phyloP scores from a whole-genome alignment of 2,797 vertebrate species.

The Amniataba percoides region DNA sequence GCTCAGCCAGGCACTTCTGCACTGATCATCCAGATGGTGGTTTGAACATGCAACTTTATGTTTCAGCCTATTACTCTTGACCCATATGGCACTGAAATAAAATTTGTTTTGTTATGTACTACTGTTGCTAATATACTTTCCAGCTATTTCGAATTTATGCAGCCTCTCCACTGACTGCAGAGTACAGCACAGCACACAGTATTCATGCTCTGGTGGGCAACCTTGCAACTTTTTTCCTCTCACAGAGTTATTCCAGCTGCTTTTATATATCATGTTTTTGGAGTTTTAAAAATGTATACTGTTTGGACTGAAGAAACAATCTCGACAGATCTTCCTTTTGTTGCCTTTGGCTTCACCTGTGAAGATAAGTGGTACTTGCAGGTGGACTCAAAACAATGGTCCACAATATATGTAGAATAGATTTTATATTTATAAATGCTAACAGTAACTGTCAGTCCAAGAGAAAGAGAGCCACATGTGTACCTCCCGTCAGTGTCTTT shows the following conservation, averaged over 20 bases:
- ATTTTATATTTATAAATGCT: too few relatives aligned
- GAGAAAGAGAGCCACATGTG: too few relatives aligned
- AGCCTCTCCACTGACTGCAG: not conserved
- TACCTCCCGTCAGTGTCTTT: too few relatives aligned
- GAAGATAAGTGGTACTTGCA: too few relatives aligned
- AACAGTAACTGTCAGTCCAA: too few relatives aligned
- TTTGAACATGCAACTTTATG: not conserved
- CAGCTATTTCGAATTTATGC: not conserved
- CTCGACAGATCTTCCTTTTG: too few relatives aligned
- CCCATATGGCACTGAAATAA: slow-evolving; percentile 12
- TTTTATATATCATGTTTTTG: too few relatives aligned
- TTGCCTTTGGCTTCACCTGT: too few relatives aligned
- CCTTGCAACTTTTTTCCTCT: not conserved
- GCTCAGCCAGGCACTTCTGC: slow-evolving; percentile 29
- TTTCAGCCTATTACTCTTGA: slow-evolving; percentile 20
- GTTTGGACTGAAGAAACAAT: too few relatives aligned
- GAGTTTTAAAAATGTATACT: too few relatives aligned
- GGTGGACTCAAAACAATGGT: too few relatives aligned
- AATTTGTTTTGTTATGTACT: slow-evolving; percentile 1
- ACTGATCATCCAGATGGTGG: slow-evolving; percentile 30
- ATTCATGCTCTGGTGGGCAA: not conserved
- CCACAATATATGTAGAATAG: too few relatives aligned
- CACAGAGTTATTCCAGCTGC: slow-evolving; percentile 2
- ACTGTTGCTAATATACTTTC: not conserved
- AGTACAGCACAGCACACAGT: not conserved